phyloP scores from a whole-genome alignment of 2,797 vertebrate genomes.

The Urocyon cinereoargenteus region DNA sequence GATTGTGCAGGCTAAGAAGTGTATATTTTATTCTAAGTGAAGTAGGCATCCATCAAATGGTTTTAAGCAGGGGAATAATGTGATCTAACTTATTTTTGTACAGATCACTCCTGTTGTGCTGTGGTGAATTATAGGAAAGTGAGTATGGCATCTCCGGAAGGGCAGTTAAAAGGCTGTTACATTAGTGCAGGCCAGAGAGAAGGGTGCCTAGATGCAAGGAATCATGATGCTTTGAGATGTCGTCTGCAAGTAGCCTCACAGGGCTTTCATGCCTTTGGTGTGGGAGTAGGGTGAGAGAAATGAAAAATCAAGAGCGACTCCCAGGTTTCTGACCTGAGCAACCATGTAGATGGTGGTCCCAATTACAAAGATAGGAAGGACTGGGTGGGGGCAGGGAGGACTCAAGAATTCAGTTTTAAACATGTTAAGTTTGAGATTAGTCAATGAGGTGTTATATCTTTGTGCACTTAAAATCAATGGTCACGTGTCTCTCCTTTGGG shows the following conservation, averaged over 20 bases:
- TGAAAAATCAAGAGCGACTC: not conserved
- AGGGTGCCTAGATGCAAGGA: not conserved
- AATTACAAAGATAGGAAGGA: not conserved
- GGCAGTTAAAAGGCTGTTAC: not conserved
- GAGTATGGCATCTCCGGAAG: not conserved
- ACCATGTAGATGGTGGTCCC: not conserved
- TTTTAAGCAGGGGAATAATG: not conserved
- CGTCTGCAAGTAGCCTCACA: not conserved
- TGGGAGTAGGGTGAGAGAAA: not conserved
- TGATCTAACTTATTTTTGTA: not conserved
- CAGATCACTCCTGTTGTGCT: not conserved
- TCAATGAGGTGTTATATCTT: not conserved
- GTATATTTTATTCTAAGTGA: not conserved
- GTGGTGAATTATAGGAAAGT: not conserved
- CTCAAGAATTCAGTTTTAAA: not conserved
- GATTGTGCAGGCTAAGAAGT: not conserved
- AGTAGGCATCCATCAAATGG: not conserved
- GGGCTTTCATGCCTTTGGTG: not conserved
- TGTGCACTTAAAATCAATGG: slow-evolving; percentile 45
- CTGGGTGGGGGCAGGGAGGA: not conserved
- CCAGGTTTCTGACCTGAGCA: not conserved
- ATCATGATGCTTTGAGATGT: not conserved
- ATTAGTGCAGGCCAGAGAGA: not conserved
- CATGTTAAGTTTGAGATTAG: not conserved
- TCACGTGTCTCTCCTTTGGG: slow-evolving; percentile 19